Evolutionary conservation across 2,888 invertebrate genomes (phyloP), one percentile per base, ranked within the genome.

Genomic region (Orthosia gracilis): DNA sequence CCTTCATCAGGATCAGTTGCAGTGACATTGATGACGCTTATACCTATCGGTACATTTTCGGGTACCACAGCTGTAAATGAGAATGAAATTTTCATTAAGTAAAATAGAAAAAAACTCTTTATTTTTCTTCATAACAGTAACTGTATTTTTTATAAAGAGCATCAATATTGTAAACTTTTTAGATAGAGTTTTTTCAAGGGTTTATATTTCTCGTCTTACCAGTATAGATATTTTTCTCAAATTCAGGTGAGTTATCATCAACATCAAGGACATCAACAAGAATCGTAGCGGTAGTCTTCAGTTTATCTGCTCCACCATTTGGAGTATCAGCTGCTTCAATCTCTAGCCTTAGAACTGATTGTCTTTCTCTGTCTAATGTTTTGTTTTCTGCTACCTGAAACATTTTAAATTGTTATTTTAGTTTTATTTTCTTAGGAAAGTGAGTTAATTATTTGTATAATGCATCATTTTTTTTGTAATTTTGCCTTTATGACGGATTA

Each of bases 1-100:
- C 98, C 98, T 91, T 98, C 98, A 88, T 99, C 98, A 0, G 97
- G 97, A 92, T 99, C 98, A 0, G 94, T 97, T 0, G 98, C 98
- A 5, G 97, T 97, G 2, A 98, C 95, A 69, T 97, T 97, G 2
- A 97, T 94, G 1, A 98, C 97, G 69, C 97, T 97, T 23, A 97
- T 97, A 58, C 98, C 97, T 0, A 97, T 91, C 0, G 97, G 96
- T 0, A 98, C 98, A 88, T 98, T 98, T 91, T 98, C 98, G 0
- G 98, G 98, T 49, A 98, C 97, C 0, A 98, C 98, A 9, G 98
- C 97, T 84, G 97, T 86, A 91, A 91, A 71, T 49, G 58, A 68
- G 50, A 45, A 52, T 47, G 1, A 13, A 7, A 9, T 40, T 9
- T 40, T 40, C 7, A 40, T 40, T 40, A 40, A 9, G 4, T 40